Base-by-base conservation (phyloP, 2,888 invertebrate genomes). In the Ernsta delagoae region DNA sequence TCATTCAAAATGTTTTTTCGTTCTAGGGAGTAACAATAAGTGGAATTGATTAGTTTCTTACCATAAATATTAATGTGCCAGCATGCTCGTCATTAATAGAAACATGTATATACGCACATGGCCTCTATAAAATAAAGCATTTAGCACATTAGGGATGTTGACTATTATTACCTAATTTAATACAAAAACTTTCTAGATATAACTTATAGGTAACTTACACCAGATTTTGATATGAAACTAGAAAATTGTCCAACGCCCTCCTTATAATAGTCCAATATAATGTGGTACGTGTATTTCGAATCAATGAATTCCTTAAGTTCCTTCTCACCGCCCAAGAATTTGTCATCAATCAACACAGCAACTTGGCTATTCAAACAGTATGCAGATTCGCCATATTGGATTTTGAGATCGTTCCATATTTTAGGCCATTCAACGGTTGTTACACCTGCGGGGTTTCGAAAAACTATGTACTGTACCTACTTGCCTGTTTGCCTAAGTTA, bases 1-100 rank as follows among this genome's bases (percentile, higher is more conserved):
- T n/a, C n/a, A n/a, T n/a, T n/a, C n/a, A n/a, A n/a, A n/a, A n/a
- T n/a, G n/a, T n/a, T n/a, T n/a, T n/a, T n/a, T n/a, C n/a, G n/a
- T n/a, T n/a, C n/a, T n/a, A n/a, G n/a, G n/a, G n/a, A n/a, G n/a
- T n/a, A n/a, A n/a, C n/a, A n/a, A n/a, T n/a, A 36, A 36, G 39
- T 7, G 39, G 7, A 41, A 41, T 45, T 48, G 7, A 16, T 48
- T 48, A 4, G 1, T 7, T 48, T n/a, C 68, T 89, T 88, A 95
- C 95, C 94, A 94, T 92, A 78, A 95, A 95, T 71, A 95, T 87
- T 75, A 95, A 76, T 0, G 94, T 88, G 54, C 95, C 95, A 56
- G 92, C 81, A 16, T 85, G 79, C 53, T 81, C 75, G 12, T 79
- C 79, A 74, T 94, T 81, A 64, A 94, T 88, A 4, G 92, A 82